Percentiles rank a stretch among this genome's conserved stretches.
These are phyloP conservation scores for Germaria angustata DNA, from an alignment of 2,888 invertebrate genomes.

Conservation along the genomic window DNA sequence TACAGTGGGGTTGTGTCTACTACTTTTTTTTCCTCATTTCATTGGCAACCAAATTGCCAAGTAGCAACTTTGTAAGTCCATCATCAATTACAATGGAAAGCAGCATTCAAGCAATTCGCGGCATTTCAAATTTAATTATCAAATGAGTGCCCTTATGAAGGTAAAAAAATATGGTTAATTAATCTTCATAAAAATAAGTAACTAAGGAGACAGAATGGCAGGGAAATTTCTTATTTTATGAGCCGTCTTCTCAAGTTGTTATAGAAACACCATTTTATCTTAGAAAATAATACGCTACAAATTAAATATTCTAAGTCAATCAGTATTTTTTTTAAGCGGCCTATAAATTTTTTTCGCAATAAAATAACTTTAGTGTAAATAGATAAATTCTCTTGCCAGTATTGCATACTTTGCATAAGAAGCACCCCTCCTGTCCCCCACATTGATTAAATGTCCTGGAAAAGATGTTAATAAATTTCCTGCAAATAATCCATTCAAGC, in stretches of 20 bases:
- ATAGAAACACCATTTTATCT: too few species aligned
- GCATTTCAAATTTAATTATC: conserved; percentile 12
- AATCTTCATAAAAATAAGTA: too few species aligned
- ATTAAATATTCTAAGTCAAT: too few species aligned
- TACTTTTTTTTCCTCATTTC: background rate
- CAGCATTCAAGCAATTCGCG: conserved; percentile 21
- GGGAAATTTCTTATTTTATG: too few species aligned
- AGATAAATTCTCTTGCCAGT: background rate
- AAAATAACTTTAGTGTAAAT: background rate
- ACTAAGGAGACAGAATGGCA: too few species aligned
- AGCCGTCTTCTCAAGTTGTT: too few species aligned
- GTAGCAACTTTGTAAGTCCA: conserved; percentile 31
- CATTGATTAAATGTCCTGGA: conserved; percentile 25
- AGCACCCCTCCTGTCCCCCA: background rate
- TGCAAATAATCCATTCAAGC: conserved; percentile 25
- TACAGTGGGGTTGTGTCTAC: background rate
- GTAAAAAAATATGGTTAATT: background rate
- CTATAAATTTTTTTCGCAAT: too few species aligned
- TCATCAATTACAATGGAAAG: conserved; percentile 26
- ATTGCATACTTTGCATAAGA: background rate
- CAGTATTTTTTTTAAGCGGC: too few species aligned
- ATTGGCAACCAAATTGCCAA: conserved; percentile 30
- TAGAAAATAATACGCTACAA: too few species aligned
- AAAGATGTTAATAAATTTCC: background rate
- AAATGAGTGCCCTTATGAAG: background rate